These are phyloP conservation scores for Sebastes oblongus DNA, from an alignment of 2,797 vertebrate species.

Conservation along the genomic window DNA sequence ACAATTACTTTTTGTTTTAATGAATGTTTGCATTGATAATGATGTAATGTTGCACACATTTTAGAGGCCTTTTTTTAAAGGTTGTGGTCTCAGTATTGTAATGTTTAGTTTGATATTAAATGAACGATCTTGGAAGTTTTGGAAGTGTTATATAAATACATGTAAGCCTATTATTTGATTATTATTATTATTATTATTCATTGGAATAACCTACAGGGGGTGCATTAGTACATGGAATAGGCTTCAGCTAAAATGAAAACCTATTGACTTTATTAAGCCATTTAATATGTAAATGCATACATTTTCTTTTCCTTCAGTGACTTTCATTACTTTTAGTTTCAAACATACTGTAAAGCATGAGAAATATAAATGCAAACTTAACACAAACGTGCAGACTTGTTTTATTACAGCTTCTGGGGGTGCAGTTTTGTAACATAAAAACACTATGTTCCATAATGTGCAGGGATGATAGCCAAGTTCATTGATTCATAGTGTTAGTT, in stretches of 20 bases:
- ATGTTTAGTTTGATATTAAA: background rate
- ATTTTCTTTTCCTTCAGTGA: background rate
- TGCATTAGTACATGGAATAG: background rate
- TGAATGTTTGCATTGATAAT: background rate
- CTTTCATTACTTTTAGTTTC: background rate
- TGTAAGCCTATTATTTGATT: background rate
- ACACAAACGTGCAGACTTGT: background rate
- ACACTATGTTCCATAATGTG: constrained; percentile 5
- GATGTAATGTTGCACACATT: background rate
- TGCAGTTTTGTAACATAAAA: constrained; percentile 6
- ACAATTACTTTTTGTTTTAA: background rate
- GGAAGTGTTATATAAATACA: background rate
- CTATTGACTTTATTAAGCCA: background rate
- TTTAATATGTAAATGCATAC: background rate
- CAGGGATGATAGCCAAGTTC: constrained; percentile 56
- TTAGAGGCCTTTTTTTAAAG: background rate
- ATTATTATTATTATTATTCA: background rate
- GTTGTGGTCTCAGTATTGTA: background rate
- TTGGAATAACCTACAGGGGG: background rate
- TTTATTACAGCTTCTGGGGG: background rate
- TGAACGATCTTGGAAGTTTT: constrained; percentile 17
- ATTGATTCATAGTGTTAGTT: constrained; percentile 72
- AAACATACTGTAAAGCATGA: background rate
- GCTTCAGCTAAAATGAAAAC: background rate
- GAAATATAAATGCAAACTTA: background rate